Base-by-base conservation (phyloP, 37 sponge, comb jelly and placozoan species). In the Theonella swinhoei region DNA sequence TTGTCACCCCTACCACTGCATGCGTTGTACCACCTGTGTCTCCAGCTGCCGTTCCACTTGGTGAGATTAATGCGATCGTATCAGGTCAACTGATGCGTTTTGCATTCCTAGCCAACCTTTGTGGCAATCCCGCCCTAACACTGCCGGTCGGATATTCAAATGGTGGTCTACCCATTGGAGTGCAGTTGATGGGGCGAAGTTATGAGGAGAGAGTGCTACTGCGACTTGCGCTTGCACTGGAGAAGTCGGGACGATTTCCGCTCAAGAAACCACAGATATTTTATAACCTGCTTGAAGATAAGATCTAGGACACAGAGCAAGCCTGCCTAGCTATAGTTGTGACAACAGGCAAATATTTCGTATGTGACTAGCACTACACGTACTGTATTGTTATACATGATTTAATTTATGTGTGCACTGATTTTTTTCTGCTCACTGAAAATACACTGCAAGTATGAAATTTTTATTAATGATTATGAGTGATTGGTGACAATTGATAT, bases 141-240 rank as follows among this genome's bases (percentile, higher is more conserved):
- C 41, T 94, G 32, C 94, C 94, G 1, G 85, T 94, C 72, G 94
- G 91, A 26, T 84, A 80, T 77, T 84, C 80, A 42, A 42, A 24
- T 4, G 72, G 79, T 4, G 93, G 90, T 1, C 79, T 98, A 28
- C 98, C 98, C 8, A 74, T 95, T 24, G 83, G 92, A 32, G 64
- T 98, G n/a, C 93, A 92, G 85, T 29, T 98, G 60, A 95, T 92
- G 89, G 95, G 89, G 2, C 81, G 68, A 3, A 93, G 96, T 94
- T 91, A 94, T 88, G 69, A 91, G 60, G 98, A 98, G 74, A 66
- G 88, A 20, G 58, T 95, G 70, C 67, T 98, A 25, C 63, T 95
- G 24, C 80, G 65, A 20, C 88, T 80, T 47, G 98, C 90, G 40
- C 62, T 59, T 65, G 94, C 83, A 5, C 74, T 90, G n/a, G 98